A percentile compares a stretch with the other conserved stretches of the same genome.
Conservation (phyloP, 2,797 vertebrate genomes). For the Apogon talboti region DNA sequence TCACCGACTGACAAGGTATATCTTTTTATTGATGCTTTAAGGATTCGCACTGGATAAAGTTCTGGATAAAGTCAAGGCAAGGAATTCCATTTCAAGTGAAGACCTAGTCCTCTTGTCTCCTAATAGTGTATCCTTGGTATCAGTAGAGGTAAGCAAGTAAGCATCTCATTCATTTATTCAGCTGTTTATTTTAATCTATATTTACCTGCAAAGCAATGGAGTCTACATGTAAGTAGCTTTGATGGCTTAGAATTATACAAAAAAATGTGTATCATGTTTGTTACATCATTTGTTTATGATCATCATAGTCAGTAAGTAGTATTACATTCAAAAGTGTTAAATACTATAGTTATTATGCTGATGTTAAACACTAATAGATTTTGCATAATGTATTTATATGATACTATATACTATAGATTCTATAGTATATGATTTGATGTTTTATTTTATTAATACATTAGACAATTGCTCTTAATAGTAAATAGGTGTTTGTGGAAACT, state of each 20-base stretch:
- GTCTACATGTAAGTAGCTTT: background rate
- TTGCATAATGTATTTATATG: no score
- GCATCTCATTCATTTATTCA: slow-evolving; percentile 4
- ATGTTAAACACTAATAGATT: no score
- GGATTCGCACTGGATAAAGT: slow-evolving; percentile 41
- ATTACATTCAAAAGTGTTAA: no score
- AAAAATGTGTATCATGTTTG: no score
- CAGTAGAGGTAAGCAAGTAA: background rate
- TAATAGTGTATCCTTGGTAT: background rate
- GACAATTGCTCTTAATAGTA: background rate
- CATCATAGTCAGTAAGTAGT: background rate
- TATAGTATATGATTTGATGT: background rate
- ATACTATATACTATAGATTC: no score
- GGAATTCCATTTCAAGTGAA: background rate
- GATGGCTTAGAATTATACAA: background rate
- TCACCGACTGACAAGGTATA: background rate
- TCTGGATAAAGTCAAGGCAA: slow-evolving; percentile 16
- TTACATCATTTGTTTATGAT: background rate
- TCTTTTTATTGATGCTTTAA: slow-evolving; percentile 9
- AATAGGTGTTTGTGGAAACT: slow-evolving; percentile 4
- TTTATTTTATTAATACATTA: slow-evolving; percentile 2
- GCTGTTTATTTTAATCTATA: background rate
- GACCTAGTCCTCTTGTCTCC: background rate
- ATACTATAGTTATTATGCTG: no score
- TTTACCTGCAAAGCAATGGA: background rate